phyloP scores from a whole-genome alignment of 2,888 invertebrate genomes.

The Agriopis marginaria region DNA sequence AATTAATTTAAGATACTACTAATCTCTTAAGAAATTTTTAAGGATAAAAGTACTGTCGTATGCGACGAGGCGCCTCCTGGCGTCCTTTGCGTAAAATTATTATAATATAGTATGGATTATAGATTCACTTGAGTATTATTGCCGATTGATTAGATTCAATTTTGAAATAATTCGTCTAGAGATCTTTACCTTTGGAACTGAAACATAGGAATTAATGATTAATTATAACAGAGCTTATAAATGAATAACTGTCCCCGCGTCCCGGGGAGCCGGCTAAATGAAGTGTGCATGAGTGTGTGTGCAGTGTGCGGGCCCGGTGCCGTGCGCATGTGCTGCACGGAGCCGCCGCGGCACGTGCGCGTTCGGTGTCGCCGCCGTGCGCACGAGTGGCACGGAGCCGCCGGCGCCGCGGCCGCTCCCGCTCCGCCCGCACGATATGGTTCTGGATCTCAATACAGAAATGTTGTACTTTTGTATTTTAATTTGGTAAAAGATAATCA shows the following conservation, averaged over 20 bases:
- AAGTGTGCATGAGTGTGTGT: conserved; percentile 45
- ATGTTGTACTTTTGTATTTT: conserved; percentile 79
- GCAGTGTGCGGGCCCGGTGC: conserved; percentile 43
- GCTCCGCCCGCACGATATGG: conserved; percentile 63
- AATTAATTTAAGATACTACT: conserved; percentile 81
- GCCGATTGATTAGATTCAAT: conserved; percentile 80
- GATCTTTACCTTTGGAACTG: conserved; percentile 74
- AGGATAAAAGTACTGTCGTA: conserved; percentile 76
- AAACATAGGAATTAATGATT: conserved; percentile 67
- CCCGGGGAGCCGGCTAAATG: conserved; percentile 50
- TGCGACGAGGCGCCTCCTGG: conserved; percentile 66
- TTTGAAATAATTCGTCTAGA: conserved; percentile 64
- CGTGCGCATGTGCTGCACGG: conserved; percentile 27
- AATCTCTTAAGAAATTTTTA: conserved; percentile 83
- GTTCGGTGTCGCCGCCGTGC: conserved; percentile 25
- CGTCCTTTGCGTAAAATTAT: conserved; percentile 76
- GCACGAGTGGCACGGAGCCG: not conserved
- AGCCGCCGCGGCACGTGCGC: conserved; percentile 10
- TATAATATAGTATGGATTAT: conserved; percentile 84
- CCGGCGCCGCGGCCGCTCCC: conserved; percentile 37
- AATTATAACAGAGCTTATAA: conserved; percentile 74
- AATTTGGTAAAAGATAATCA: conserved; percentile 74
- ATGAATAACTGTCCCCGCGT: conserved; percentile 54
- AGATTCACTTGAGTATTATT: conserved; percentile 85
- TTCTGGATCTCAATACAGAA: conserved; percentile 81